Base-by-base conservation (phyloP, 2,888 invertebrate genomes). In the Nomada flava region DNA sequence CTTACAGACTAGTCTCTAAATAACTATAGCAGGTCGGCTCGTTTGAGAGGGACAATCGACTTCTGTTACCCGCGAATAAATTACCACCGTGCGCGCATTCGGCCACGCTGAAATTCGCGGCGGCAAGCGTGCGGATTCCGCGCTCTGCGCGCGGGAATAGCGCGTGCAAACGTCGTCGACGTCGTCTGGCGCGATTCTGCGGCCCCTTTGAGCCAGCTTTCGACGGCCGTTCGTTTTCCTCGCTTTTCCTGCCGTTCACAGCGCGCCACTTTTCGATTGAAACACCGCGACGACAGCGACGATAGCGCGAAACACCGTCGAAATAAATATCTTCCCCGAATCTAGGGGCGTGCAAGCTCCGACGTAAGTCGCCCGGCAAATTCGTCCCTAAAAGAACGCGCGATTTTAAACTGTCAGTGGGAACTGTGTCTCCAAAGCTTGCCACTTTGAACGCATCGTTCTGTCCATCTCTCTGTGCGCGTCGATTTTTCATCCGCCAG, bases 251-350 rank as follows among this genome's bases (percentile, higher is more conserved):
- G 52, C 20, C 63, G 52, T 72, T 60, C 20, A 67, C 69, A 77
- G 55, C 71, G 74, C 68, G 62, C 75, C 44, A 72, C 75, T 83
- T 78, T 79, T 63, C 75, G 69, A 79, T 79, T 67, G 83, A 78
- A 75, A 72, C 55, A 47, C 63, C 53, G 70, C 71, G 79, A 76
- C 83, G 84, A 83, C 84, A 69, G 64, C 60, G 42, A 63, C 23
- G 59, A 73, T 44, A 63, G 67, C 72, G 60, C 55, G 71, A 68
- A 68, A 59, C 73, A 68, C 52, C 52, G 53, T 59, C 44, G 63
- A 65, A 65, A 83, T 69, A 72, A 81, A 83, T 70, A 70, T 81
- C 73, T 83, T 76, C 81, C 62, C 9, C 67, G 74, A 82, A 80
- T 57, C 47, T 42, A 20, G 53, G 23, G 1, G 42, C 18, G 2